These are phyloP conservation scores for Abramis brama DNA, from an alignment of 2,113 vertebrate genomes.

Conservation along the genomic window DNA sequence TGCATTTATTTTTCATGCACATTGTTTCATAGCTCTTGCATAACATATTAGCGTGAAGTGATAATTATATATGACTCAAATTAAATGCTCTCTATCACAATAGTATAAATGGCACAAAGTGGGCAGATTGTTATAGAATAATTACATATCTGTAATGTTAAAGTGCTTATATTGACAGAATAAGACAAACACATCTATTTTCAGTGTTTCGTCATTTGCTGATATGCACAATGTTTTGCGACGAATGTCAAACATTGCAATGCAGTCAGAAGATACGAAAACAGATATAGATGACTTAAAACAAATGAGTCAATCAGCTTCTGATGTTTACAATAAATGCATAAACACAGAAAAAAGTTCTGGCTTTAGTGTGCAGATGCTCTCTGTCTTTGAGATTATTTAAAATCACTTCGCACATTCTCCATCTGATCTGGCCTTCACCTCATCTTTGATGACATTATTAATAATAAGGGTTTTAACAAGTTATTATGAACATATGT, in stretches of 20 bases:
- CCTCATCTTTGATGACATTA: neutral
- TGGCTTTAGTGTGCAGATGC: constrained; percentile 5
- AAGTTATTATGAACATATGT: neutral
- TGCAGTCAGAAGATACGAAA: neutral
- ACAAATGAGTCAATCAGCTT: constrained; percentile 21
- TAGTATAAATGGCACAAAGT: neutral
- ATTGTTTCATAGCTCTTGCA: neutral
- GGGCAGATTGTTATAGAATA: neutral
- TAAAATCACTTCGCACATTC: constrained; percentile 25
- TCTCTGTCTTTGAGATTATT: neutral
- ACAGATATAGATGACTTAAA: constrained; percentile 7
- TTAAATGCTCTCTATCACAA: neutral
- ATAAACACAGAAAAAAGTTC: neutral
- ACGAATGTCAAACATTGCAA: neutral
- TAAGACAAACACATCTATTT: neutral
- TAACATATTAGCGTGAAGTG: neutral
- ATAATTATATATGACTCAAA: neutral
- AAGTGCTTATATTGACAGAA: neutral
- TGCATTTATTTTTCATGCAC: neutral
- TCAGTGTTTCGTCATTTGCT: neutral
- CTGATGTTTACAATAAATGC: constrained; percentile 5
- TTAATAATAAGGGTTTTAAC: neutral
- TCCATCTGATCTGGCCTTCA: constrained; percentile 5
- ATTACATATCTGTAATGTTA: neutral
- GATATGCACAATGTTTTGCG: neutral